Conservation (phyloP, 2,113 vertebrate genomes). For the Tragelaphus strepsiceros region DNA sequence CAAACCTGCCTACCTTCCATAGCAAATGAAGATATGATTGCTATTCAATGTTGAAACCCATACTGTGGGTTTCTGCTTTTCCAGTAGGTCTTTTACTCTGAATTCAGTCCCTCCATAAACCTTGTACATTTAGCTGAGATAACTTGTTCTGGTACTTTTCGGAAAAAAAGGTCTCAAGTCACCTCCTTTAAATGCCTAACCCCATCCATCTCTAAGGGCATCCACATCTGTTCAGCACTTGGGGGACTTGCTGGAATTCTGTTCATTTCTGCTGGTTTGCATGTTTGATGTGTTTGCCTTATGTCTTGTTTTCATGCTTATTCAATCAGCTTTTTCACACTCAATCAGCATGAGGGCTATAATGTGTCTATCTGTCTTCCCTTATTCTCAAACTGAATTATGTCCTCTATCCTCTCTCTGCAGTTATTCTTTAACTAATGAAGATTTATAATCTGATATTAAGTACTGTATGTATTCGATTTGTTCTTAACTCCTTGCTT, state of each 20-base stretch:
- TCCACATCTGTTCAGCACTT: neutral
- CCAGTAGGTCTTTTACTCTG: neutral
- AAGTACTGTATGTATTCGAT: neutral
- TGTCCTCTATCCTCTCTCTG: neutral
- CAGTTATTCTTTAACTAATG: neutral
- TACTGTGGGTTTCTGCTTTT: neutral
- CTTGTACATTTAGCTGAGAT: neutral
- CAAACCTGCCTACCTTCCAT: neutral
- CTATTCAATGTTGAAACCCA: neutral
- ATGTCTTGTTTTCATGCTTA: slow-evolving; percentile 1
- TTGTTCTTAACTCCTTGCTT: neutral
- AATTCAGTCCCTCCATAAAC: neutral
- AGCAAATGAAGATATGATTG: neutral
- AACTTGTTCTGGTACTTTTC: neutral
- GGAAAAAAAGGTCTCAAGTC: neutral
- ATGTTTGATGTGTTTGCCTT: neutral
- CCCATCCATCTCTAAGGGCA: neutral
- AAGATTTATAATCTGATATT: neutral
- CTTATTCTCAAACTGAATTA: neutral
- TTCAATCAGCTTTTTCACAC: neutral
- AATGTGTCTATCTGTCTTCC: neutral
- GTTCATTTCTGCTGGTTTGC: neutral
- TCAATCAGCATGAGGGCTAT: neutral
- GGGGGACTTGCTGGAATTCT: neutral
- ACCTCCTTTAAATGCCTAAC: neutral